These are phyloP conservation scores for Psephotus haematonotus DNA, from an alignment of 2,113 vertebrate genomes.

Conservation along the genomic window DNA sequence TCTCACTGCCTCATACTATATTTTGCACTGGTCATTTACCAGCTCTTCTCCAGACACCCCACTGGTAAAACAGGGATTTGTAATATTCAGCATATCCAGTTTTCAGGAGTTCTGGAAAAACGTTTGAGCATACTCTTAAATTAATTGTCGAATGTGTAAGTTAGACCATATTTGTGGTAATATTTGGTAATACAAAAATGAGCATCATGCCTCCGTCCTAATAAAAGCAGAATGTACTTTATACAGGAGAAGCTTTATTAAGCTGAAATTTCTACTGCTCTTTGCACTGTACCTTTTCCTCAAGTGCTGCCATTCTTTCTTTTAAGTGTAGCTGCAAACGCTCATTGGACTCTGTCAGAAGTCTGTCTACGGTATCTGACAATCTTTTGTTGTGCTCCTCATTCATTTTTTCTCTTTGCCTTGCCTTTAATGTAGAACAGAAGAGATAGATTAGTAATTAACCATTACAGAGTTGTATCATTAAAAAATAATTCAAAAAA, in stretches of 20 bases:
- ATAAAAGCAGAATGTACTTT: not conserved
- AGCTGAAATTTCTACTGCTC: not conserved
- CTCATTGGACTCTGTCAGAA: slow-evolving; percentile 97
- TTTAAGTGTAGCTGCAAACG: slow-evolving; percentile 96
- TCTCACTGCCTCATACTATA: not conserved
- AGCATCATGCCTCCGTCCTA: not conserved
- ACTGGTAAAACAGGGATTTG: not conserved
- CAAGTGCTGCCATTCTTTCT: slow-evolving; percentile 95
- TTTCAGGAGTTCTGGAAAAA: not conserved
- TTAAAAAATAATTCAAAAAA: not conserved
- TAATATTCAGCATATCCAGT: not conserved
- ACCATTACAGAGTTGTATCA: not conserved
- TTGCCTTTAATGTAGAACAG: slow-evolving; percentile 79
- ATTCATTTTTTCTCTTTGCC: slow-evolving; percentile 99
- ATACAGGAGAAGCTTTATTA: not conserved
- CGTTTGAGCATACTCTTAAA: not conserved
- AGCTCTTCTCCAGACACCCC: not conserved
- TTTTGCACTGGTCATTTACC: not conserved
- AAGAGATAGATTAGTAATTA: not conserved
- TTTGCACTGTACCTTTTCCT: slow-evolving; percentile 89
- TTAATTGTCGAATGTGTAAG: not conserved
- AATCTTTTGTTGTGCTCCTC: slow-evolving; percentile 98
- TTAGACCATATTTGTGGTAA: not conserved
- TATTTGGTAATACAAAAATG: not conserved
- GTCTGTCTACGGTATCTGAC: slow-evolving; percentile 95